A percentile compares a stretch with the other conserved stretches of the same genome.
Evolutionary conservation across 2,888 invertebrate species (phyloP).

Genomic region (Heteropelma amictum): DNA sequence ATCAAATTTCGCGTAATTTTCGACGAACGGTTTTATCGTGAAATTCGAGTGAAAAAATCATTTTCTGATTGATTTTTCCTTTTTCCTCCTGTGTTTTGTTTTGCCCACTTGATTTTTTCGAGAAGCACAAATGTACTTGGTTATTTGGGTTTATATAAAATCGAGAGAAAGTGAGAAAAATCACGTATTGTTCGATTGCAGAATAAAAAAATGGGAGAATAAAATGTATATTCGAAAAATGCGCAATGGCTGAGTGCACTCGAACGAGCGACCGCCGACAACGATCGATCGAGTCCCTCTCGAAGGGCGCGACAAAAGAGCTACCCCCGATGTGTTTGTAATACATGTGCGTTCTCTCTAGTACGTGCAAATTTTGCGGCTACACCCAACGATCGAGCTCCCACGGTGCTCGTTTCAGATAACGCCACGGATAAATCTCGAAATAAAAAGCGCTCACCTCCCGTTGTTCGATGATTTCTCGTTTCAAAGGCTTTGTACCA

Average conservation of each 20-base stretch:
- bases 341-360: slow-evolving; percentile 23
- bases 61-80: too few relatives aligned
- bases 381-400: slow-evolving; percentile 44
- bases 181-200: neutral
- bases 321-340: slow-evolving; percentile 19
- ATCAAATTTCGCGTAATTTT: too few relatives aligned
- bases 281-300: slow-evolving; percentile 52
- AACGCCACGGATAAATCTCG: slow-evolving; percentile 48
- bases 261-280: slow-evolving; percentile 36
- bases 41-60: too few relatives aligned
- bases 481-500: slow-evolving; percentile 27
- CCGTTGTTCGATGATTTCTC: slow-evolving; percentile 46
- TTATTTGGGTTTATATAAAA: too few relatives aligned
- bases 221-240: slow-evolving; percentile 38
- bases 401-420: slow-evolving; percentile 57
- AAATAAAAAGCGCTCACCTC: slow-evolving; percentile 32
- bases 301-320: slow-evolving; percentile 43
- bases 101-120: neutral
- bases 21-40: too few relatives aligned
- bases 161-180: neutral
- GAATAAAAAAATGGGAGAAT: neutral
- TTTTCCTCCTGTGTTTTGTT: too few relatives aligned
- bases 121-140: neutral
- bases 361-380: slow-evolving; percentile 53
- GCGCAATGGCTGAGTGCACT: slow-evolving; percentile 49